Base-by-base conservation (phyloP, 2,113 vertebrate species). In the Labeo catla region DNA sequence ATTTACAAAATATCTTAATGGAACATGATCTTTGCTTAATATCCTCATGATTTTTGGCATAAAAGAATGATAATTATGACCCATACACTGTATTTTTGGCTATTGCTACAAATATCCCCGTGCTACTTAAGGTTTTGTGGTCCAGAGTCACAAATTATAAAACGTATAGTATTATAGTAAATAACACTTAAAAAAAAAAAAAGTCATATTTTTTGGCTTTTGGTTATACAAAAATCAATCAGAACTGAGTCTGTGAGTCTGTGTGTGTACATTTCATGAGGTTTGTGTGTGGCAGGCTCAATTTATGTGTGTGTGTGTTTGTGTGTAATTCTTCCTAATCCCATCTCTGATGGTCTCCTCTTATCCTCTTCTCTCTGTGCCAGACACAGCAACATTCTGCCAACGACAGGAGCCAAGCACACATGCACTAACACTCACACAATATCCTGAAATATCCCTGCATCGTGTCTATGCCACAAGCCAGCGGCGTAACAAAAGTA, bases 311-410 rank as follows among this genome's bases (percentile, higher is more conserved):
- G 86, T 79, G 76, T 85, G 90, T 80, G 82, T 87, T 88, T 90
- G 88, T 84, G 90, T 87, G 87, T 92, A 92, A 93, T 59, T 91
- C 90, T 76, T 89, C 91, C 90, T 94, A 94, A 95, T 94, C 92
- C 92, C 89, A 70, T 92, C 92, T 81, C 92, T 89, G 85, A 91
- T 91, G 92, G 93, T 92, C 84, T 88, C 52, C 87, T 90, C 89
- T 90, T 92, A 81, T 89, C 72, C 72, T 78, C 88, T 92, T 91
- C 89, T 93, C 91, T 90, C 82, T 74, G 85, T 92, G 93, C 95
- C 94, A 95, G 94, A 92, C 91, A 91, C 90, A 91, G 83, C 87
- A 88, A 91, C 88, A 90, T 89, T 87, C 88, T 93, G 93, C 94
- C 94, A 94, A 92, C 83, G 68, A 92, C 79, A 78, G 88, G 87